phyloP scores from a whole-genome alignment of 1,140 invertebrate genomes.

The Drosophila chauvacae region DNA sequence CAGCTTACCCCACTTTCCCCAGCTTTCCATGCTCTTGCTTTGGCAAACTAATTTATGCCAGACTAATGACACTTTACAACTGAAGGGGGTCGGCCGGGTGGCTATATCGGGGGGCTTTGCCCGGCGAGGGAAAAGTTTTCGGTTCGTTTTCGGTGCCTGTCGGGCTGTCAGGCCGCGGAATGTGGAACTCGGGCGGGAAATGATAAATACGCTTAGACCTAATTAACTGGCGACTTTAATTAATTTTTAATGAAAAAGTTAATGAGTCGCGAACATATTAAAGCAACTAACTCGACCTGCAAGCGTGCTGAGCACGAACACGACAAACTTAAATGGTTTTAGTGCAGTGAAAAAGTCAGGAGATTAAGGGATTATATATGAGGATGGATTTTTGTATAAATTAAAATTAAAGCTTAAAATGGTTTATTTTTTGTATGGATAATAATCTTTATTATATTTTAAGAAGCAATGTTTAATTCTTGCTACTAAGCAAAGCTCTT shows the following conservation, averaged over 20 bases:
- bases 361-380: neutral
- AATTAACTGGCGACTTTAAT: slow-evolving; percentile 83
- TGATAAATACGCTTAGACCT: slow-evolving; percentile 83
- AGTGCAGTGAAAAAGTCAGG: neutral
- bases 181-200: slow-evolving; percentile 70
- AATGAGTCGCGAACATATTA: slow-evolving; percentile 78
- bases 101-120: neutral
- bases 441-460: too few species aligned
- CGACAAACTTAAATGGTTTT: slow-evolving; percentile 10
- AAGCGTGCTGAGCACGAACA: neutral
- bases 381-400: neutral
- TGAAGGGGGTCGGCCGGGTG: neutral
- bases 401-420: neutral
- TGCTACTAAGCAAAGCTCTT: neutral
- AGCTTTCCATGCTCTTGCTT: slow-evolving; percentile 1
- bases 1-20: neutral
- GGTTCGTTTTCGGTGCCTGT: slow-evolving; percentile 52
- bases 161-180: slow-evolving; percentile 62
- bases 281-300: slow-evolving; percentile 58
- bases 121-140: slow-evolving; percentile 66
- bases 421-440: too few species aligned
- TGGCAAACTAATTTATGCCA: slow-evolving; percentile 79
- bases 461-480: neutral
- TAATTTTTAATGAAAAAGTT: slow-evolving; percentile 83
- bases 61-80: slow-evolving; percentile 82